A percentile compares a stretch with the other conserved stretches of the same genome.
Conservation (phyloP, 2,797 vertebrate genomes). For the Cyclura pinguis region DNA sequence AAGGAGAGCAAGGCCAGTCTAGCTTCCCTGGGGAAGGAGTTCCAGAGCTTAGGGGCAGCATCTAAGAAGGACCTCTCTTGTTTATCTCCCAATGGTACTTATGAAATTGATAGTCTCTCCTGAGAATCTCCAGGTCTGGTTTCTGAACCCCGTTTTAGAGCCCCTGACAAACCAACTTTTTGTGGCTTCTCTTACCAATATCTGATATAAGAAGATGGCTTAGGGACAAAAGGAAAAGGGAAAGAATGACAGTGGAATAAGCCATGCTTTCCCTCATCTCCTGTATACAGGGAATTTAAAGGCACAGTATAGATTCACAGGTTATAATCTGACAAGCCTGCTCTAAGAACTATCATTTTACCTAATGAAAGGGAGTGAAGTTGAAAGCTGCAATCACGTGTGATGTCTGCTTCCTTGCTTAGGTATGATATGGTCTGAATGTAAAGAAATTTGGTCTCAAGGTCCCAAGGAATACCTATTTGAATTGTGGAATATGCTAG, state of each 20-base stretch:
- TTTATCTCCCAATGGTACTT: too few relatives aligned
- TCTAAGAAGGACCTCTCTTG: too few relatives aligned
- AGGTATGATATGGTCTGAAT: conserved; percentile 99
- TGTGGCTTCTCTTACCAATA: neutral
- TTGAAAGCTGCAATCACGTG: conserved; percentile 24
- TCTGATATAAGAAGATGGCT: neutral
- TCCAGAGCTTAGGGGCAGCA: too few relatives aligned
- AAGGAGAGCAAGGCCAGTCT: too few relatives aligned
- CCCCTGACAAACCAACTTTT: neutral
- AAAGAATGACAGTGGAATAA: neutral
- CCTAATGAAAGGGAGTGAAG: neutral
- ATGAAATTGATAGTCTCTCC: too few relatives aligned
- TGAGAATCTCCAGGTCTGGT: too few relatives aligned
- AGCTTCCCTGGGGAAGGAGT: too few relatives aligned
- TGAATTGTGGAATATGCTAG: conserved; percentile 97
- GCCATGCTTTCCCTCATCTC: neutral
- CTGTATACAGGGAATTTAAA: neutral
- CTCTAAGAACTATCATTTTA: neutral
- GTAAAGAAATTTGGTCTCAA: conserved; percentile 98
- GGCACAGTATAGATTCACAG: too few relatives aligned
- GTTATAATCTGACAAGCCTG: neutral
- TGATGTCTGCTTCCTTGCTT: conserved; percentile 57
- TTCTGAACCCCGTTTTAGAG: too few relatives aligned
- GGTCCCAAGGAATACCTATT: conserved; percentile 96
- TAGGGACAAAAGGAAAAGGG: neutral